Conservation (phyloP, 53 echinoderm and acorn worm species). For the Arbacia lixula region DNA sequence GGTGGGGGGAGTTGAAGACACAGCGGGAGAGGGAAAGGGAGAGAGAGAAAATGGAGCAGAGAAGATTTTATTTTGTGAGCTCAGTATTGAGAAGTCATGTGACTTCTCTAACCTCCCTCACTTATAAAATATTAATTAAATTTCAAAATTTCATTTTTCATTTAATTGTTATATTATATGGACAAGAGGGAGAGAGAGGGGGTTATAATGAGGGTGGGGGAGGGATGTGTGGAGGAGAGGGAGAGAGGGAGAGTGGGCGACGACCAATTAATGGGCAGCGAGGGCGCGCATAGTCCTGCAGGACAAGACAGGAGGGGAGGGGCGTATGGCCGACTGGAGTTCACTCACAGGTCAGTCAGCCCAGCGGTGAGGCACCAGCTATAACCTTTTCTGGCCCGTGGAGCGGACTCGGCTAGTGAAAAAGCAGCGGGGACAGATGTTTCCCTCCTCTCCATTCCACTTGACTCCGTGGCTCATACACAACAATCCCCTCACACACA, state of each 20-base stretch:
- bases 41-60: too few species aligned
- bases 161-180: too few species aligned
- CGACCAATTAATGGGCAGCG: neutral
- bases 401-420: constrained; percentile 15
- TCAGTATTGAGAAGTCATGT: too few species aligned
- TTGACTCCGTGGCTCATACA: neutral
- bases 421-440: constrained; percentile 31
- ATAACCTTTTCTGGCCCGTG: constrained; percentile 37
- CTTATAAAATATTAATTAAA: too few species aligned
- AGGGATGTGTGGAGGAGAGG: neutral
- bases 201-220: neutral
- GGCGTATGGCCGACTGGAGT: neutral
- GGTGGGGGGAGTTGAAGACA: neutral
- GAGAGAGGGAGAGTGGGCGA: neutral
- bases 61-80: too few species aligned
- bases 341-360: constrained; percentile 25
- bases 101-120: too few species aligned
- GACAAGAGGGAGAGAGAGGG: neutral
- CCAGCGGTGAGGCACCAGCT: constrained; percentile 26
- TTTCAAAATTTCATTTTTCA: too few species aligned
- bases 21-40: neutral
- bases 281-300: too few species aligned
- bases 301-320: constrained; percentile 29
- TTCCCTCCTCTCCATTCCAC: neutral
- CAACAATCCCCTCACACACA: neutral